A percentile compares a stretch with the other conserved stretches of the same genome.
Conservation (phyloP, 2,797 vertebrate genomes). For the Gymnodraco acuticeps region DNA sequence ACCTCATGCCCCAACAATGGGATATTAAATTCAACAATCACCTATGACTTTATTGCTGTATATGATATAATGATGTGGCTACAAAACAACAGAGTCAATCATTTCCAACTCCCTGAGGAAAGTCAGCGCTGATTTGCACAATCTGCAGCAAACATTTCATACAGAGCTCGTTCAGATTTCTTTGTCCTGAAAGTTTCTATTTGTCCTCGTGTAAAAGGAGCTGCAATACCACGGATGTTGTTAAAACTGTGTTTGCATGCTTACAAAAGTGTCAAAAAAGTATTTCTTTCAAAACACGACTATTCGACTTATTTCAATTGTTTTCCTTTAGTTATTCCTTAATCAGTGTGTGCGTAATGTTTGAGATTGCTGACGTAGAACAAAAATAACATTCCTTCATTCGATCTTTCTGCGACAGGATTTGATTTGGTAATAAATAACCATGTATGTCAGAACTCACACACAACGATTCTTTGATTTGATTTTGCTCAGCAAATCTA, state of each 20-base stretch:
- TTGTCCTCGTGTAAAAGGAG: background rate
- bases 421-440: background rate
- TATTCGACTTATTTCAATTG: background rate
- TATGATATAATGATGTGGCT: background rate
- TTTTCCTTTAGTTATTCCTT: background rate
- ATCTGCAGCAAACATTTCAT: background rate
- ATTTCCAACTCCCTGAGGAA: background rate
- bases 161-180: background rate
- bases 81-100: background rate
- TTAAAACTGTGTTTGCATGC: background rate
- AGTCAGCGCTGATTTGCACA: background rate
- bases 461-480: background rate
- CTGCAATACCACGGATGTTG: background rate
- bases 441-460: background rate
- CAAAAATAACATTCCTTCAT: background rate
- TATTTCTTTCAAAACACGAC: background rate
- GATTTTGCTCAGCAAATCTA: background rate
- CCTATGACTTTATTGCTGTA: background rate
- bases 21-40: background rate
- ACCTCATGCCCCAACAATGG: background rate
- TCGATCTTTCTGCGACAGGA: background rate
- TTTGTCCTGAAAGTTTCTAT: conserved; percentile 16
- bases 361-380: background rate
- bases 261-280: background rate
- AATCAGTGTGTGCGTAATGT: background rate